A percentile compares a stretch with the other conserved stretches of the same genome.
These are phyloP conservation scores for Drosophila equinoxialis DNA, from an alignment of 1,140 invertebrate genomes.

Conservation along the genomic window DNA sequence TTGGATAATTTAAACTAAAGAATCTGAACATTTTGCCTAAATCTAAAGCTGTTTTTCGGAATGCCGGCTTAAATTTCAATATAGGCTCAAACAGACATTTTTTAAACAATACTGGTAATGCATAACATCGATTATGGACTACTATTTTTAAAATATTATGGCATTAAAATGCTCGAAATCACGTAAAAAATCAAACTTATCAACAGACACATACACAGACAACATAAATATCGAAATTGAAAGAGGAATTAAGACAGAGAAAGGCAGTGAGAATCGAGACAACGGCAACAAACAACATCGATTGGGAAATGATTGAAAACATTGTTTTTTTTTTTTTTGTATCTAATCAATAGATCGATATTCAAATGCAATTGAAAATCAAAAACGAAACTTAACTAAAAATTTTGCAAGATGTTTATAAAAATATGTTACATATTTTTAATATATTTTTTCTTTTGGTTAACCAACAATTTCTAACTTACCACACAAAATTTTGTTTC, in stretches of 20 bases:
- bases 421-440: conserved; percentile 27
- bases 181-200: conserved; percentile 21
- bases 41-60: too few relatives aligned
- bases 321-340: conserved; percentile 5
- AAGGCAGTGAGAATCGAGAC: conserved; percentile 17
- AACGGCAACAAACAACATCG: conserved; percentile 45
- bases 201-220: conserved; percentile 37
- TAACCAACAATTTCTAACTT: conserved; percentile 82
- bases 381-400: conserved; percentile 62
- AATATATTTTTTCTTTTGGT: conserved; percentile 52
- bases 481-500: conserved; percentile 82
- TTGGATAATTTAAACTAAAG: conserved; percentile 4
- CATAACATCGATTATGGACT: too few relatives aligned
- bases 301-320: conserved; percentile 11
- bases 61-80: too few relatives aligned
- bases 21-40: neutral
- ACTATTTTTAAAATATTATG: neutral
- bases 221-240: neutral
- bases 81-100: too few relatives aligned
- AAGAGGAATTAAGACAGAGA: neutral
- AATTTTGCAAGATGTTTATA: conserved; percentile 45
- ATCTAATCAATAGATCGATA: conserved; percentile 30
- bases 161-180: neutral
- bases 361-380: conserved; percentile 72
- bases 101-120: too few relatives aligned